phyloP scores from a whole-genome alignment of 2,888 invertebrate genomes.

The Drosophila cognata region DNA sequence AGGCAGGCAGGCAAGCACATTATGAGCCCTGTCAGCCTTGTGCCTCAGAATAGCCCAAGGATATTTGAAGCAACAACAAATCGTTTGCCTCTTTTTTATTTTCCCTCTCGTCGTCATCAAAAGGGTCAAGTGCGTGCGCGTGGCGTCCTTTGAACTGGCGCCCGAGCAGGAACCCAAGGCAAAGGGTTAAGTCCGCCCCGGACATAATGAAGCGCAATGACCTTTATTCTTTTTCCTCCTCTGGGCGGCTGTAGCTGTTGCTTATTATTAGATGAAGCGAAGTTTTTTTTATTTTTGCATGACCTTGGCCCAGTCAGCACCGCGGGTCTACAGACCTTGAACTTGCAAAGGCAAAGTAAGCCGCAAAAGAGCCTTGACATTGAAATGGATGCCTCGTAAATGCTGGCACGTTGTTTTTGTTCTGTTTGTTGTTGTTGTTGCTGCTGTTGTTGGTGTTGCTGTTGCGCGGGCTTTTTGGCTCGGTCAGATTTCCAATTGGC shows the following conservation, averaged over 20 bases:
- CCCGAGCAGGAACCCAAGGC: conserved; percentile 15
- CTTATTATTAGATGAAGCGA: conserved; percentile 54
- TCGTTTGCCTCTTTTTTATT: conserved; percentile 22
- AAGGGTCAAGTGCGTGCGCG: conserved; percentile 80
- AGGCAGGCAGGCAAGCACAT: conserved; percentile 3
- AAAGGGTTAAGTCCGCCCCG: conserved; percentile 53
- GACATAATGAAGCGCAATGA: conserved; percentile 72
- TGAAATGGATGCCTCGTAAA: conserved; percentile 46
- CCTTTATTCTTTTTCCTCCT: conserved; percentile 24
- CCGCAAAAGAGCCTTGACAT: conserved; percentile 66
- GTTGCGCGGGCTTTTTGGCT: conserved; percentile 39
- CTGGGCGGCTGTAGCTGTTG: conserved; percentile 10
- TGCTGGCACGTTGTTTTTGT: conserved; percentile 5
- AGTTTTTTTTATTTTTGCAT: conserved; percentile 8
- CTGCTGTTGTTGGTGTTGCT: conserved; percentile 15
- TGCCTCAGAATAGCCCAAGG: conserved; percentile 63
- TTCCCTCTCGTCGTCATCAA: conserved; percentile 19
- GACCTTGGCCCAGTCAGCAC: conserved; percentile 57
- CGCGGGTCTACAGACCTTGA: conserved; percentile 54
- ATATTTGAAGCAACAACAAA: conserved; percentile 52
- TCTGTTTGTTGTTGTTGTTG: conserved; percentile 18
- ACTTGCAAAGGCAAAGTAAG: conserved; percentile 46
- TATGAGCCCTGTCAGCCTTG: conserved; percentile 2
- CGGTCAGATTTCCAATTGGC: conserved; percentile 77
- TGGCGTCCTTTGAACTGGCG: conserved; percentile 48